Percentiles rank a stretch among this genome's conserved stretches.
phyloP scores from a whole-genome alignment of 30 jellyfish, hydroid and myxozoan genomes.

The Aurelia aurita complex sp. Pacific region DNA sequence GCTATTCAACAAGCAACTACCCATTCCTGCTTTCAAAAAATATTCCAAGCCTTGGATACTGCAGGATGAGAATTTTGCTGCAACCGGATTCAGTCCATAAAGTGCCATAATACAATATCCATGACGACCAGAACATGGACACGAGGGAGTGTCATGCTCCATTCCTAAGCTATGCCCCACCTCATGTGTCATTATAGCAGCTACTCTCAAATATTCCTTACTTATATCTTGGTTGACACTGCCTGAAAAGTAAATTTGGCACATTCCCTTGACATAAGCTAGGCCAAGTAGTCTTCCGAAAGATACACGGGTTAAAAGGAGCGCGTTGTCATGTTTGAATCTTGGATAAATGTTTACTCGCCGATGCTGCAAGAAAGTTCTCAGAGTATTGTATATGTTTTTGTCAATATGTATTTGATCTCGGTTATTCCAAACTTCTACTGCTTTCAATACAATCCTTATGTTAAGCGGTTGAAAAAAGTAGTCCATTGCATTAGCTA shows the following conservation, averaged over 20 bases:
- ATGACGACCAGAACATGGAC: slow-evolving; percentile 48
- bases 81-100: slow-evolving; percentile 43
- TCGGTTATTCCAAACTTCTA: slow-evolving; percentile 66
- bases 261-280: slow-evolving; percentile 72
- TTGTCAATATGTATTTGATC: slow-evolving; percentile 31
- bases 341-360: slow-evolving; percentile 6
- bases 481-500: slow-evolving; percentile 60
- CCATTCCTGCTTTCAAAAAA: slow-evolving; percentile 9
- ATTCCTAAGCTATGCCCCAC: slow-evolving; percentile 83
- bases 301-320: slow-evolving; percentile 32
- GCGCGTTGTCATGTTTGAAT: slow-evolving; percentile 69
- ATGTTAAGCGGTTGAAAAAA: slow-evolving; percentile 34
- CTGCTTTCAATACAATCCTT: slow-evolving; percentile 57
- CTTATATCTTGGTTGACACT: slow-evolving; percentile 65
- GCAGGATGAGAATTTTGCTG: slow-evolving; percentile 65
- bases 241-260: slow-evolving; percentile 47
- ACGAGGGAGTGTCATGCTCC: slow-evolving; percentile 59
- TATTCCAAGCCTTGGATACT: slow-evolving; percentile 27
- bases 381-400: slow-evolving; percentile 22
- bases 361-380: slow-evolving; percentile 39
- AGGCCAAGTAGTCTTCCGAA: slow-evolving; percentile 66
- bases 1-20: slow-evolving; percentile 13
- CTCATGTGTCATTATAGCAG: slow-evolving; percentile 76
- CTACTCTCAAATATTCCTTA: slow-evolving; percentile 31
- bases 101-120: slow-evolving; percentile 41